Percentiles rank a stretch among this genome's conserved stretches.
phyloP scores from a whole-genome alignment of 2,797 vertebrate genomes.

The Channa striata region DNA sequence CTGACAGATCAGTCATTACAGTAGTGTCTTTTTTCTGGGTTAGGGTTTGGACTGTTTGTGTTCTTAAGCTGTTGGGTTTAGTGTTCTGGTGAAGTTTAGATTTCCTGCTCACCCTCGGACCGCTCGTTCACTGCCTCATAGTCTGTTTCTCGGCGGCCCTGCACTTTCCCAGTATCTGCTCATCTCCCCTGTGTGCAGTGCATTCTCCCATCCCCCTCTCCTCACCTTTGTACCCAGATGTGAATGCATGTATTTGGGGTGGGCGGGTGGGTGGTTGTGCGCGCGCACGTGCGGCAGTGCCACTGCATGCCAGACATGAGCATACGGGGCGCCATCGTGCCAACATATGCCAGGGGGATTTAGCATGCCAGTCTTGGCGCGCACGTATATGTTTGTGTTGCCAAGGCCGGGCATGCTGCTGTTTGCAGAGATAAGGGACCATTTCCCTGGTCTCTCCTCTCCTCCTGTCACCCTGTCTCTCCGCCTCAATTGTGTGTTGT shows the following conservation, averaged over 20 bases:
- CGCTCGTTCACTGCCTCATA: slow-evolving; percentile 29
- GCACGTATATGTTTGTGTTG: slow-evolving; percentile 50
- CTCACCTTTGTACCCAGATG: slow-evolving; percentile 82
- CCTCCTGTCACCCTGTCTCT: slow-evolving; percentile 69
- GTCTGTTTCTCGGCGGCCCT: slow-evolving; percentile 44
- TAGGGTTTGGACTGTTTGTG: not conserved
- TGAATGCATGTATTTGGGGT: slow-evolving; percentile 78
- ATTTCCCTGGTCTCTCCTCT: slow-evolving; percentile 68
- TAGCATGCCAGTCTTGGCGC: slow-evolving; percentile 77
- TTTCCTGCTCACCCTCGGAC: slow-evolving; percentile 38
- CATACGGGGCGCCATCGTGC: slow-evolving; percentile 79
- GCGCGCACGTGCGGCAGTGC: slow-evolving; percentile 39
- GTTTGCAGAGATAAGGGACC: slow-evolving; percentile 81
- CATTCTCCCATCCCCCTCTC: slow-evolving; percentile 60
- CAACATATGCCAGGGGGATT: slow-evolving; percentile 85
- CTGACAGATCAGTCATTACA: slow-evolving; percentile 52
- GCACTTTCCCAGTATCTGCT: slow-evolving; percentile 68
- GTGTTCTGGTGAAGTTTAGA: slow-evolving; percentile 21
- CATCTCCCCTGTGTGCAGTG: slow-evolving; percentile 52
- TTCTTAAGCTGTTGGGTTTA: not conserved
- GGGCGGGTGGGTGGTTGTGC: slow-evolving; percentile 37
- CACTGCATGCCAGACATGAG: slow-evolving; percentile 70
- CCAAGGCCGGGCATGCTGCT: slow-evolving; percentile 79
- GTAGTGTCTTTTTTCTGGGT: slow-evolving; percentile 17
- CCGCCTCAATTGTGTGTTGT: slow-evolving; percentile 70